These are phyloP conservation scores for Columba janthina DNA, from an alignment of 2,113 vertebrate genomes.

Conservation along the genomic window DNA sequence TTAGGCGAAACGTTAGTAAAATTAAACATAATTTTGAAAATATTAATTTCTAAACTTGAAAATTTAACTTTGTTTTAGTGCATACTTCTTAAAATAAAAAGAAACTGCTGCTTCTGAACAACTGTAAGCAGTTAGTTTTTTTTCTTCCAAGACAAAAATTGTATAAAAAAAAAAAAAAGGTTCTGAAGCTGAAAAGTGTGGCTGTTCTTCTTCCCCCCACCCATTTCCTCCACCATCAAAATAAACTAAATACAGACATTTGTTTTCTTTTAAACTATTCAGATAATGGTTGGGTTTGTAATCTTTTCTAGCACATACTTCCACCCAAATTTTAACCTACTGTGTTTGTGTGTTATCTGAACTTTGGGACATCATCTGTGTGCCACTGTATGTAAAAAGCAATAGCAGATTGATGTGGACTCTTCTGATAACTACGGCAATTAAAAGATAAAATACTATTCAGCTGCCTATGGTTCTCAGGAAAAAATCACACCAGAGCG, in stretches of 20 bases:
- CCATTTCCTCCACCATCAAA: not conserved
- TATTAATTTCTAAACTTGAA: not conserved
- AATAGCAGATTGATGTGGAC: not conserved
- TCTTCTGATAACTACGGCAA: not conserved
- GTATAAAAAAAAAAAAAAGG: not conserved
- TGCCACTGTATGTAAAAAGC: not conserved
- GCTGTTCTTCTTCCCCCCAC: not conserved
- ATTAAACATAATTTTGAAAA: not conserved
- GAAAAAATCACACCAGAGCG: not conserved
- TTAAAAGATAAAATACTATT: not conserved
- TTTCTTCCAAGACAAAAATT: not conserved
- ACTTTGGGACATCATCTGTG: not conserved
- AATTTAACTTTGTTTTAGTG: not conserved
- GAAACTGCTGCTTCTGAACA: not conserved
- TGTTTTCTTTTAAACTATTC: not conserved
- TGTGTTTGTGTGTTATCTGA: not conserved
- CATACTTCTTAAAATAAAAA: not conserved
- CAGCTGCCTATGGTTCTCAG: not conserved
- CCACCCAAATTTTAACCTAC: not conserved
- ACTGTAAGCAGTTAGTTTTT: fast-evolving
- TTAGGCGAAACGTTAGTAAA: not conserved
- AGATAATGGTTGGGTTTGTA: not conserved
- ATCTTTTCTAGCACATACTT: not conserved
- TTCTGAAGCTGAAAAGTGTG: not conserved
- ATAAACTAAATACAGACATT: not conserved